Percentiles rank a stretch among this genome's conserved stretches.
These are phyloP conservation scores for Bombus breviceps DNA, from an alignment of 1,140 invertebrate genomes.

Conservation along the genomic window DNA sequence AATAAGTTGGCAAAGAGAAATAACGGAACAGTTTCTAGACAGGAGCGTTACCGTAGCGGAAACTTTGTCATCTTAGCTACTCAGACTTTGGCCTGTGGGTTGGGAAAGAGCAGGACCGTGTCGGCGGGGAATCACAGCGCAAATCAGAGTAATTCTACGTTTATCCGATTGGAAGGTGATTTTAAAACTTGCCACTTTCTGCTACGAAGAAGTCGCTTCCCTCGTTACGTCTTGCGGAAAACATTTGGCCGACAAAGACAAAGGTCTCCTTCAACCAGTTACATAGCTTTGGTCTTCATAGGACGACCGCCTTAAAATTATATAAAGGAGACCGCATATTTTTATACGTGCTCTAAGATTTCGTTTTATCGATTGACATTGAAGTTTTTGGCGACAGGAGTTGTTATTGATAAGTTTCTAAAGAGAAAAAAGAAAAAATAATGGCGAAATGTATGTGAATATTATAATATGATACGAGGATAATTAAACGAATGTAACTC, in stretches of 20 bases:
- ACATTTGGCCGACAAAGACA: slow-evolving; percentile 30
- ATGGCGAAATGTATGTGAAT: background rate
- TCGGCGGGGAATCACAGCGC: slow-evolving; percentile 58
- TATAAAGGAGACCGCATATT: background rate
- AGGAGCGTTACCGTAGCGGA: slow-evolving; percentile 45
- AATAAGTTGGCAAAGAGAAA: slow-evolving; percentile 25
- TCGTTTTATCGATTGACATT: background rate
- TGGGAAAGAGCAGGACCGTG: slow-evolving; percentile 50
- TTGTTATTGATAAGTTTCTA: background rate
- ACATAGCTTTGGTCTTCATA: background rate
- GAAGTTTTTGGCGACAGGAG: background rate
- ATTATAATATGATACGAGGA: background rate
- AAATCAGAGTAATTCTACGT: slow-evolving; percentile 66
- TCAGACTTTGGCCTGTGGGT: slow-evolving; percentile 46
- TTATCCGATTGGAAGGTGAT: slow-evolving; percentile 67
- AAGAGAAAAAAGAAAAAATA: background rate
- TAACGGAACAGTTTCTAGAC: slow-evolving; percentile 48
- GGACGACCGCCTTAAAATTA: background rate
- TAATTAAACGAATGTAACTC: background rate
- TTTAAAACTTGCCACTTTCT: slow-evolving; percentile 67
- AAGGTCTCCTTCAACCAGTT: slow-evolving; percentile 16
- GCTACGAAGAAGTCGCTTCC: slow-evolving; percentile 41
- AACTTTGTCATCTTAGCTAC: slow-evolving; percentile 65
- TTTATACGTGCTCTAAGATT: background rate
- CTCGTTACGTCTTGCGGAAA: slow-evolving; percentile 41